phyloP scores from a whole-genome alignment of 92 coral and sea anemone genomes.

The Siderastrea radians region DNA sequence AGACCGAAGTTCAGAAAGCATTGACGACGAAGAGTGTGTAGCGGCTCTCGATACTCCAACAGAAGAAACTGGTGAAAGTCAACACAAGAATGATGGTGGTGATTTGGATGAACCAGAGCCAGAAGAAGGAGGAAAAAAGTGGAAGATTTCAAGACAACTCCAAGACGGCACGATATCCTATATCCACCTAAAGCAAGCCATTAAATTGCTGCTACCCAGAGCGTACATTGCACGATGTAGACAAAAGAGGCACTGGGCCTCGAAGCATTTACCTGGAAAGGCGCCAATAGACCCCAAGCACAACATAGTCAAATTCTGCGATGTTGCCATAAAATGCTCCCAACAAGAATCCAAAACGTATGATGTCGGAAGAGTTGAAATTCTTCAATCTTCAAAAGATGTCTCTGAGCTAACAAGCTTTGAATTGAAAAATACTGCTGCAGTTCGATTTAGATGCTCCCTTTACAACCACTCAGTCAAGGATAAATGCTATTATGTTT shows the following conservation, averaged over 20 bases:
- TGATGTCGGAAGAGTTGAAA: conserved; percentile 57
- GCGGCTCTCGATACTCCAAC: background rate
- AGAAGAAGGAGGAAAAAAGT: no score
- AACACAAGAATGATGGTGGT: no score
- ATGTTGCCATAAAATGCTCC: conserved; percentile 44
- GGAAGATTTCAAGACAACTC: background rate
- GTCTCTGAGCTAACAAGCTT: conserved; percentile 53
- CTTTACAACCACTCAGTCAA: background rate
- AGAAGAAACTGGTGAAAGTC: background rate
- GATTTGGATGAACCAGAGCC: background rate
- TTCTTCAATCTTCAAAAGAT: conserved; percentile 55
- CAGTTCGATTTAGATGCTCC: conserved; percentile 38
- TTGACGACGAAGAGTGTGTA: background rate
- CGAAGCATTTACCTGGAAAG: conserved; percentile 62
- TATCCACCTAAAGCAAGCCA: conserved; percentile 39
- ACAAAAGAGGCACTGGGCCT: conserved; percentile 69
- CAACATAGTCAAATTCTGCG: conserved; percentile 55
- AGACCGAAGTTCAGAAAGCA: background rate
- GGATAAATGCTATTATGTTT: conserved; percentile 4
- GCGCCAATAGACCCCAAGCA: conserved; percentile 63
- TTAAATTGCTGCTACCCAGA: conserved; percentile 19
- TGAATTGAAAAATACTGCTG: background rate
- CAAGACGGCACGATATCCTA: conserved; percentile 11
- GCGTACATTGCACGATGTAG: conserved; percentile 46
- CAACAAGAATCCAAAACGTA: conserved; percentile 2